These are phyloP conservation scores for Dendrolimus pini DNA, from an alignment of 2,888 invertebrate species.

Conservation along the genomic window DNA sequence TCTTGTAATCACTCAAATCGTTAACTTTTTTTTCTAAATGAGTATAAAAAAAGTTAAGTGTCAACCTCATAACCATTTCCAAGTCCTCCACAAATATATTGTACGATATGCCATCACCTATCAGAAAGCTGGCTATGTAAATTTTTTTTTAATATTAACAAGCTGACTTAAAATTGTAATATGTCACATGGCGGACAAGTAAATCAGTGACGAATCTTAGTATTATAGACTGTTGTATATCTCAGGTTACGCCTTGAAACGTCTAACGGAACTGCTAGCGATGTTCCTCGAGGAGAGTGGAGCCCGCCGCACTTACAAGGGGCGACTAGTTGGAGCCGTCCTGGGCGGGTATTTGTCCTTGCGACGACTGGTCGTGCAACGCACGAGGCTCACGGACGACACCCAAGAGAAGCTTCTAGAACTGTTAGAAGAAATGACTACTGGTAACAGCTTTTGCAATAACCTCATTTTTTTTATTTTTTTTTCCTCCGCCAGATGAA, in stretches of 20 bases:
- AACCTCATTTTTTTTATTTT: slow-evolving; percentile 1
- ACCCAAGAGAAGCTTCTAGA: slow-evolving; percentile 96
- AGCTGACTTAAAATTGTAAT: no score
- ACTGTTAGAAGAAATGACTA: slow-evolving; percentile 96
- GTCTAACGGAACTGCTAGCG: slow-evolving; percentile 90
- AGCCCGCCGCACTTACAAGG: slow-evolving; percentile 93
- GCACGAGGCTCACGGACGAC: slow-evolving; percentile 96
- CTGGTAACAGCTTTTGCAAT: slow-evolving; percentile 67
- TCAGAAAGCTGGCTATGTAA: no score
- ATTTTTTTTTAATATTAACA: no score
- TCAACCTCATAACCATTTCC: no score
- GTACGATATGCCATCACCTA: no score
- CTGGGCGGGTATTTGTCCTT: slow-evolving; percentile 96
- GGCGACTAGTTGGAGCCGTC: slow-evolving; percentile 90
- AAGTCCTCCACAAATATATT: no score
- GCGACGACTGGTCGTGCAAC: slow-evolving; percentile 92
- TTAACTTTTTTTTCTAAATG: no score
- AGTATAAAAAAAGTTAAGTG: no score
- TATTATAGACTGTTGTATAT: background rate
- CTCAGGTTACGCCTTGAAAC: slow-evolving; percentile 90
- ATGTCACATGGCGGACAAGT: no score
- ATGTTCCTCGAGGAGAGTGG: slow-evolving; percentile 92
- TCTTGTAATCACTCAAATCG: no score
- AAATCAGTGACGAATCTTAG: no score
- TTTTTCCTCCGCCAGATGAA: background rate